phyloP scores from a whole-genome alignment of 2,797 vertebrate species.

The Hephaestus fuliginosus region DNA sequence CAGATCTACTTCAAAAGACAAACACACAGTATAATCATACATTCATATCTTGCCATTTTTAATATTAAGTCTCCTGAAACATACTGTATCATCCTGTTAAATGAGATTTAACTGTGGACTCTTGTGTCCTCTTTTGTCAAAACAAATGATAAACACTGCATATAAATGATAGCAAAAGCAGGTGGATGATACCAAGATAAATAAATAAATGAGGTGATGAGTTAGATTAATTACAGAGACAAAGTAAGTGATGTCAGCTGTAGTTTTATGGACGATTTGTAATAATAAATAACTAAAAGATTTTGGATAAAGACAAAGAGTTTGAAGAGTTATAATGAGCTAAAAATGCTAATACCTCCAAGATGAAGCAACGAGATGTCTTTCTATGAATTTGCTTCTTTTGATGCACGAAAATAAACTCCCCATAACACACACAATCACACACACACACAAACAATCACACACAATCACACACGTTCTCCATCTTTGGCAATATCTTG shows the following conservation, averaged over 20 bases:
- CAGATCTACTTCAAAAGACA: background rate
- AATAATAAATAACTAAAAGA: conserved; percentile 44
- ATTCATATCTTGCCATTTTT: background rate
- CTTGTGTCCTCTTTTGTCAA: background rate
- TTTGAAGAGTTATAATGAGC: conserved; percentile 15
- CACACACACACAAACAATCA: background rate
- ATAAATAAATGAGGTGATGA: background rate
- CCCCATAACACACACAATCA: background rate
- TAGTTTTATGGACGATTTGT: conserved; percentile 24
- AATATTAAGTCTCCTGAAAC: background rate
- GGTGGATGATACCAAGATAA: background rate
- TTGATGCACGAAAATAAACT: conserved; percentile 23
- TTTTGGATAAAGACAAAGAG: conserved; percentile 11
- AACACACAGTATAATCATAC: background rate
- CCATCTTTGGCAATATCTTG: conserved; percentile 52
- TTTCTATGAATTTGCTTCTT: conserved; percentile 20
- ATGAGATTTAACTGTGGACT: background rate
- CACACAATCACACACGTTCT: conserved; percentile 34
- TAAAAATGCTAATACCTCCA: conserved; percentile 41
- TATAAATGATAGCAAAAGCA: background rate
- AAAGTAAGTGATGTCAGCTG: conserved; percentile 10
- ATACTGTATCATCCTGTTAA: background rate
- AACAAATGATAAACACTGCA: background rate
- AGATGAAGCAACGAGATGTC: conserved; percentile 28
- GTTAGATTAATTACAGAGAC: conserved; percentile 9